A percentile compares a stretch with the other conserved stretches of the same genome.
phyloP scores from a whole-genome alignment of 2,113 vertebrate genomes.

The Ochotona princeps region DNA sequence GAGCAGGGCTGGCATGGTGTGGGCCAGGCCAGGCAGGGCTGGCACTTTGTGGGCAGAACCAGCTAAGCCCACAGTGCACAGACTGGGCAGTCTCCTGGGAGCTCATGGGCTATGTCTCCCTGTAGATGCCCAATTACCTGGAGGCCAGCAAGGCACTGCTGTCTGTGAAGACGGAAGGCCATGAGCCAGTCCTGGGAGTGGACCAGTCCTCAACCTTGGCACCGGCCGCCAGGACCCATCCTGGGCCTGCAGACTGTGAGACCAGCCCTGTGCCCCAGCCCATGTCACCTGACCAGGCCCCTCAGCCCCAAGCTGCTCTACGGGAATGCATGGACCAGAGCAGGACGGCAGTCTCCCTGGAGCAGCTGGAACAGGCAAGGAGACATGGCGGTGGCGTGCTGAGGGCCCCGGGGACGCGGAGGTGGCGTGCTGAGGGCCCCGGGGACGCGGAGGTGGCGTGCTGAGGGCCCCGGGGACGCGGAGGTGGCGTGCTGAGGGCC shows the following conservation, averaged over 20 bases:
- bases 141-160: accelerated
- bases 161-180: accelerated
- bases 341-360: accelerated
- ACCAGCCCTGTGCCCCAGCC: accelerated
- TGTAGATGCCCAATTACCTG: accelerated
- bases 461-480: too few relatives aligned
- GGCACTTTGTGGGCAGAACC: too few relatives aligned
- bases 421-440: too few relatives aligned
- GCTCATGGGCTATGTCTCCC: neutral
- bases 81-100: too few relatives aligned
- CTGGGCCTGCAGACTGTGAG: accelerated
- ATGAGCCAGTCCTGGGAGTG: accelerated
- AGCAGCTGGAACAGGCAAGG: accelerated
- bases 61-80: too few relatives aligned
- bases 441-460: too few relatives aligned
- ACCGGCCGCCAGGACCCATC: accelerated
- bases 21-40: too few relatives aligned
- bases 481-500: too few relatives aligned
- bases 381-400: too few relatives aligned
- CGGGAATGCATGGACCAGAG: accelerated
- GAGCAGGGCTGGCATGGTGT: too few relatives aligned
- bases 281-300: accelerated
- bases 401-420: too few relatives aligned
- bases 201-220: accelerated
- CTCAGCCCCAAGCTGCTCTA: accelerated